Evolutionary conservation across 2,888 invertebrate genomes (phyloP).

Genomic region (Pristionchus japonicus): DNA sequence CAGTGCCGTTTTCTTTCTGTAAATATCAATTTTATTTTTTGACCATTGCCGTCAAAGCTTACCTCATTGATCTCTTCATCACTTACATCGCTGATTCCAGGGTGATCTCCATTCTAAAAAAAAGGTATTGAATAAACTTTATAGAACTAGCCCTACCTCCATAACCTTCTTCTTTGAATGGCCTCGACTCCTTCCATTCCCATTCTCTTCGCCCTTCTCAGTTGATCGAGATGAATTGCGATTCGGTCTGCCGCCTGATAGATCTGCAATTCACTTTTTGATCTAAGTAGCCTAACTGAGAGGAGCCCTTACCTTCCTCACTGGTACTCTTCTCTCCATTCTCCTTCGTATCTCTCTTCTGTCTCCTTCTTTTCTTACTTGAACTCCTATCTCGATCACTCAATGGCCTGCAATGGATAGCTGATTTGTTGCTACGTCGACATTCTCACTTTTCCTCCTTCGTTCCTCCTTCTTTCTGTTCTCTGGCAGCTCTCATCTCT

Average conservation of each 20-base stretch:
- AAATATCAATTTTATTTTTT: not conserved
- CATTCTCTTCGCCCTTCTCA: not conserved
- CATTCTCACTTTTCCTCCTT: constrained; percentile 26
- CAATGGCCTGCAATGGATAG: not conserved
- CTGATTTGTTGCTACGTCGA: not conserved
- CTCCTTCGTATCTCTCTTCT: not conserved
- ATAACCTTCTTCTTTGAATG: too few species aligned
- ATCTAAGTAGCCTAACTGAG: too few species aligned
- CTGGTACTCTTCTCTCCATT: constrained; percentile 21
- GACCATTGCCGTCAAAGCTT: not conserved
- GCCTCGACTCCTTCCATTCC: not conserved
- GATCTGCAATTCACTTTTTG: too few species aligned
- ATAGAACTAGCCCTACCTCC: not conserved
- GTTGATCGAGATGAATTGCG: constrained; percentile 22
- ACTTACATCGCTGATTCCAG: not conserved
- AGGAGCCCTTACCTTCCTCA: constrained; percentile 17
- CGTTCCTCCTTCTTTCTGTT: constrained; percentile 44
- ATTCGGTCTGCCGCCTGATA: not conserved
- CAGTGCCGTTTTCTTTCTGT: constrained; percentile 2
- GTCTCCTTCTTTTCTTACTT: constrained; percentile 23
- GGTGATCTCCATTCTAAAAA: not conserved
- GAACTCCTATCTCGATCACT: not conserved
- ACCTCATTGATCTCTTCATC: not conserved
- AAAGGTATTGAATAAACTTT: not conserved
- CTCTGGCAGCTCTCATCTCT: constrained; percentile 49